Base-by-base conservation (phyloP, 1,140 invertebrate genomes). In the Drosophila parabipectinata region DNA sequence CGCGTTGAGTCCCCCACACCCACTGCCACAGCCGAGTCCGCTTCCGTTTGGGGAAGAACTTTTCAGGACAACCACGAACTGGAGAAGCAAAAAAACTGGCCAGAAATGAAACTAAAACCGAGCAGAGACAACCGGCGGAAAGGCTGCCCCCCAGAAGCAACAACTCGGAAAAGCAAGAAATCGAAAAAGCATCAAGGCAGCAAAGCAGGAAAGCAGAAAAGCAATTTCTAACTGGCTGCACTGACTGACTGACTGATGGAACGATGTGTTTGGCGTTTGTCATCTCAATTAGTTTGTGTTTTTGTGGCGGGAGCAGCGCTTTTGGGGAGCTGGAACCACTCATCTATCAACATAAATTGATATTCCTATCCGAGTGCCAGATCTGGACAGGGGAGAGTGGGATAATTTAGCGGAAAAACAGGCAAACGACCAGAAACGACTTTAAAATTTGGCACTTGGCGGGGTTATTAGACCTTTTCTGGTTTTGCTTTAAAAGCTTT, bases 241-340 rank as follows among this genome's bases (percentile, higher is more conserved):
- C 64, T 56, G 66, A 69, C 63, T 69, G 63, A 50, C 30, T 52
- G 50, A 52, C 26, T 69, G 66, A 69, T 68, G 63, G 67, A 69
- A 69, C 67, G 67, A 71, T 71, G 67, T 71, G 67, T 71, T 69
- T 69, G 67, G 67, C 67, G 67, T 71, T 71, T 71, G 67, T 69
- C 67, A 71, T 71, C 67, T 71, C 67, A 71, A 71, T 71, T 69
- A 69, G 67, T 50, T 69, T 32, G 32, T 32, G 63, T 48, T 57
- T 44, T 32, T 32, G 32, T 41, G 66, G 41, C 9, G 54, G 28
- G 61, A 68, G 51, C 5, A 28, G 26, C 26, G 26, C 26, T 5
- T 5, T 6, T 28, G 26, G 26, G 30, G 26, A 48, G 39, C 6
- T 67, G 41, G 63, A 69, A 56, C 45, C 44, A 48, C 52, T 50